phyloP scores from a whole-genome alignment of 1,140 invertebrate species.

The Delia radicum region DNA sequence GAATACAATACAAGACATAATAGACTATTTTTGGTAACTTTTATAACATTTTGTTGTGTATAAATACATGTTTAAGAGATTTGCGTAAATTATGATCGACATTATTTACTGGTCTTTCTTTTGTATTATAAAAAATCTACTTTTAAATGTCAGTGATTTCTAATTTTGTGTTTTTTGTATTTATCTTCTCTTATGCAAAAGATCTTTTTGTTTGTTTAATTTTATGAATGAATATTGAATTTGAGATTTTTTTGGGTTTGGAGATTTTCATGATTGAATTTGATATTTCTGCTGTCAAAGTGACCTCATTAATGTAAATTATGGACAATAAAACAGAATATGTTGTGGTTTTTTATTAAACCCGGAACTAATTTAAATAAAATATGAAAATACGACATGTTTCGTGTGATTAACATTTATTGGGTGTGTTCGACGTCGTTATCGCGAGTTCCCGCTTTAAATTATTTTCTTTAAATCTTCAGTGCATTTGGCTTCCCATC shows the following conservation, averaged over 20 bases:
- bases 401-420: too few species aligned
- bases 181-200: too few species aligned
- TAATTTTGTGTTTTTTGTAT: not conserved
- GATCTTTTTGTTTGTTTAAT: not conserved
- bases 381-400: too few species aligned
- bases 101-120: constrained; percentile 16
- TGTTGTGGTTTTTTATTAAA: not conserved
- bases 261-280: constrained; percentile 11
- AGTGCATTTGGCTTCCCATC: too few species aligned
- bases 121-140: too few species aligned
- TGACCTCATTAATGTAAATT: constrained; percentile 22
- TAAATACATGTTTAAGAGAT: constrained; percentile 1
- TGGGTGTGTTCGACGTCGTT: too few species aligned
- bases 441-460: too few species aligned
- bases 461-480: too few species aligned
- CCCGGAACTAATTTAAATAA: not conserved
- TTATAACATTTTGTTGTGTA: not conserved
- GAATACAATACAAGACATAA: not conserved
- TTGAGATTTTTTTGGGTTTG: not conserved
- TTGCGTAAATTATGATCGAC: constrained; percentile 17
- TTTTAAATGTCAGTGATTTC: not conserved
- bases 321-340: not conserved
- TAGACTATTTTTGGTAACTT: not conserved
- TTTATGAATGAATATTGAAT: constrained; percentile 18
- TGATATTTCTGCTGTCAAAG: constrained; percentile 17